Evolutionary conservation across 2,888 invertebrate species (phyloP), one percentile per base, ranked within the genome.

Genomic region (Chloroclystis v-ata): DNA sequence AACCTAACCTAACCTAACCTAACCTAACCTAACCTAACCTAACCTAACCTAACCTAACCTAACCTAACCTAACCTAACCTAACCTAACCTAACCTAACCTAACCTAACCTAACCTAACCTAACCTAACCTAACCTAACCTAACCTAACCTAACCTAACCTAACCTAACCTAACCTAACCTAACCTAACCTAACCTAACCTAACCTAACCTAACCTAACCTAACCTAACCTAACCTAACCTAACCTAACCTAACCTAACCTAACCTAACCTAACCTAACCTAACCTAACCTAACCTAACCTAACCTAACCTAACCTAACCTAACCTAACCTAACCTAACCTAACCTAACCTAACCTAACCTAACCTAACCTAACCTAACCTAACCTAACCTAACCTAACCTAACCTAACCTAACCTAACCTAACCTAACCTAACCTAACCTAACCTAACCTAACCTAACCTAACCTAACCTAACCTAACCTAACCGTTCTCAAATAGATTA

Each of bases 321-420:
- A 43, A 43, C 43, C 43, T 43, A 43, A 43, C 43, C 43, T 43
- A 43, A 43, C 43, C 43, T 43, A 43, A 43, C 43, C 43, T 43
- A 43, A 43, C 43, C 43, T 35, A 43, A 35, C 43, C 33, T 35
- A 43, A 43, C 33, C 43, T 35, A 43, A 43, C 35, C 35, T 43
- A 35, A 43, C 35, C 35, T 44, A 44, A 37, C 44, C 43, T 44
- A 44, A 44, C 44, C 44, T 44, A 44, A 44, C 44, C 44, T 44
- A 44, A 44, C 44, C 43, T 44, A 44, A 44, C 44, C 44, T 44
- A 44, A 44, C 44, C 44, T 44, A 44, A 44, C 44, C 46, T 47
- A 47, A 47, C 46, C 47, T 47, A 47, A 47, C 47, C 47, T 47
- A 47, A 47, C 47, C 47, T 47, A 47, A 47, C 47, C 47, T 47